Evolutionary conservation across 2,888 invertebrate species (phyloP), one percentile per base, ranked within the genome.

Genomic region (Gibbula magus): DNA sequence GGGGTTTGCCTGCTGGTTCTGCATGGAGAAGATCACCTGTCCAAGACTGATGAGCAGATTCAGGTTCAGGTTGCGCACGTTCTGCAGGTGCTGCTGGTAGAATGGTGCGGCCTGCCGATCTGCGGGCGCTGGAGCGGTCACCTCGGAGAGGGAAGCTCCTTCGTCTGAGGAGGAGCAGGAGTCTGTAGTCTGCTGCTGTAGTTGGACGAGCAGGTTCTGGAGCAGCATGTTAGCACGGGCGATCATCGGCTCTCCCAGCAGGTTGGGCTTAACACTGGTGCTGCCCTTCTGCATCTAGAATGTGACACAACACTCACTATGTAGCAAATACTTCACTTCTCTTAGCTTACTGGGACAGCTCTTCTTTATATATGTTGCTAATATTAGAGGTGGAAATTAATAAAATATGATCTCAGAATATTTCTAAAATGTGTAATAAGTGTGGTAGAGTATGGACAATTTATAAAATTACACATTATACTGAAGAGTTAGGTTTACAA

Each of bases 201-300:
- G 81, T 78, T 89, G 87, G 70, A 85, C 81, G 75, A 87, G 84
- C 20, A 94, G 89, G 86, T 93, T 94, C 86, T 93, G 93, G 32
- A 94, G 89, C 39, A 94, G 93, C 22, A 89, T 87, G 79, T 88
- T 90, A 52, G 91, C 90, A 80, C 91, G 90, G 1, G 89, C 89
- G n/a, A 90, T 89, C 82, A 90, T 74, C 10, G 91, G 91, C 78
- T 91, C 90, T n/a, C 91, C 91, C 18, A 94, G 89, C 35, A 94
- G 90, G 8, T 93, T 90, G 13, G 88, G 88, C 75, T 86, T 87
- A 10, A 78, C 75, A 75, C 75, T 79, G 53, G 16, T 7, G 1
- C 7, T 56, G 8, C 20, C 56, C 25, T 56, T 25, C 56, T 56
- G 45, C 13, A 45, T 45, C 13, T 45, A 13, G 5, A 35, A 45